Conservation (phyloP, 2,113 vertebrate genomes). For the Megalops atlanticus region DNA sequence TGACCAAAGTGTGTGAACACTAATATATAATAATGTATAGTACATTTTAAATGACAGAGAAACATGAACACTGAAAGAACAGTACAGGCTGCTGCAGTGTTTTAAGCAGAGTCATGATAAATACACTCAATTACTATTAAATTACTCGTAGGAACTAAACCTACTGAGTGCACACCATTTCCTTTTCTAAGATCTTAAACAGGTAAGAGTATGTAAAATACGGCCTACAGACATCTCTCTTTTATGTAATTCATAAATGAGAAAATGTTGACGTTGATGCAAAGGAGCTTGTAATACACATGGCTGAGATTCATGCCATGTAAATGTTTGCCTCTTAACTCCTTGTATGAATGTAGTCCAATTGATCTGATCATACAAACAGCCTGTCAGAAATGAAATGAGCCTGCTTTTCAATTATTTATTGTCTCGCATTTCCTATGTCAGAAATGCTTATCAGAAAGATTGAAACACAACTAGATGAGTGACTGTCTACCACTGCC, state of each 20-base stretch:
- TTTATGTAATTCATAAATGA: background rate
- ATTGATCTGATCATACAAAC: background rate
- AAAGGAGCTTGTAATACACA: background rate
- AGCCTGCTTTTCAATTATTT: background rate
- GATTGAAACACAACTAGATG: background rate
- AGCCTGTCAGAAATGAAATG: background rate
- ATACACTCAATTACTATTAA: background rate
- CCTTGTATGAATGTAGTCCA: background rate
- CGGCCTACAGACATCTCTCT: background rate
- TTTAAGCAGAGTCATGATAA: background rate
- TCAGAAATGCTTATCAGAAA: background rate
- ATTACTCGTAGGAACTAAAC: too few relatives aligned
- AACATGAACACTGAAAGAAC: too few relatives aligned
- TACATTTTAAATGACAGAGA: too few relatives aligned
- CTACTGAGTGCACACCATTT: background rate
- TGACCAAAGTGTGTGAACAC: too few relatives aligned
- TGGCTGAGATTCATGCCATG: background rate
- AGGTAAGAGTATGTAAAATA: background rate
- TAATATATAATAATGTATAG: too few relatives aligned
- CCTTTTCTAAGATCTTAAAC: background rate
- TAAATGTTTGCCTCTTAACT: conserved; percentile 1
- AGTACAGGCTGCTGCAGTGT: too few relatives aligned
- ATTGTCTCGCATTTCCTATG: background rate
- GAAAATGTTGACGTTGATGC: too few relatives aligned
- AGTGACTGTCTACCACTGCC: background rate